Evolutionary conservation across 1,140 invertebrate species (phyloP).

Genomic region (Kradibia gibbosae): DNA sequence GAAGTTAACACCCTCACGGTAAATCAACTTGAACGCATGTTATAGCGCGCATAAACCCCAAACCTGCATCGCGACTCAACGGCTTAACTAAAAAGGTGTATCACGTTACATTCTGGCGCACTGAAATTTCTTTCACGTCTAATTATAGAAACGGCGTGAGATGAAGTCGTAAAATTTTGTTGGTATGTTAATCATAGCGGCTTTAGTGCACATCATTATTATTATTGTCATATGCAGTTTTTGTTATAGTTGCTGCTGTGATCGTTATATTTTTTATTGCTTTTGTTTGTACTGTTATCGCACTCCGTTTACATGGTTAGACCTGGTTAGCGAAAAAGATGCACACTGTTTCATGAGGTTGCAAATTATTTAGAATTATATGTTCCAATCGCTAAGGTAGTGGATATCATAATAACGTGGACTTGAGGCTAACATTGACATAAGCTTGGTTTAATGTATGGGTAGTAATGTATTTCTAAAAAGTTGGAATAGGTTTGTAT

Average conservation of each 20-base stretch:
- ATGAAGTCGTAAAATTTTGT: background rate
- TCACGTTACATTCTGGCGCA: background rate
- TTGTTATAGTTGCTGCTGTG: background rate
- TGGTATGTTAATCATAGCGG: background rate
- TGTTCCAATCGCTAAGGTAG: too few relatives aligned
- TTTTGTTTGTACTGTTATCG: too few relatives aligned
- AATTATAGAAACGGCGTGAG: conserved; percentile 4
- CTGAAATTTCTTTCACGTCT: background rate
- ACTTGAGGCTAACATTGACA: too few relatives aligned
- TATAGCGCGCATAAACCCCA: background rate
- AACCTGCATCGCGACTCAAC: background rate
- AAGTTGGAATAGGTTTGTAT: too few relatives aligned
- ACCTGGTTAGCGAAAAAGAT: too few relatives aligned
- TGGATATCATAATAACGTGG: too few relatives aligned
- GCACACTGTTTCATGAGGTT: too few relatives aligned
- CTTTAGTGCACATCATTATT: background rate
- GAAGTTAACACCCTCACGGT: background rate
- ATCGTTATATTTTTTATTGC: too few relatives aligned
- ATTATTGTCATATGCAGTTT: background rate
- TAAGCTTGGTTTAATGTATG: too few relatives aligned
- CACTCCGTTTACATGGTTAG: too few relatives aligned
- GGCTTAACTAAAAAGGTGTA: background rate
- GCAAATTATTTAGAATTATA: too few relatives aligned
- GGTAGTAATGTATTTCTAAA: too few relatives aligned
- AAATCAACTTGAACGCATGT: background rate